Percentiles rank a stretch among this genome's conserved stretches.
Conservation (phyloP, 2,113 vertebrate species). For the Kryptolebias marmoratus region DNA sequence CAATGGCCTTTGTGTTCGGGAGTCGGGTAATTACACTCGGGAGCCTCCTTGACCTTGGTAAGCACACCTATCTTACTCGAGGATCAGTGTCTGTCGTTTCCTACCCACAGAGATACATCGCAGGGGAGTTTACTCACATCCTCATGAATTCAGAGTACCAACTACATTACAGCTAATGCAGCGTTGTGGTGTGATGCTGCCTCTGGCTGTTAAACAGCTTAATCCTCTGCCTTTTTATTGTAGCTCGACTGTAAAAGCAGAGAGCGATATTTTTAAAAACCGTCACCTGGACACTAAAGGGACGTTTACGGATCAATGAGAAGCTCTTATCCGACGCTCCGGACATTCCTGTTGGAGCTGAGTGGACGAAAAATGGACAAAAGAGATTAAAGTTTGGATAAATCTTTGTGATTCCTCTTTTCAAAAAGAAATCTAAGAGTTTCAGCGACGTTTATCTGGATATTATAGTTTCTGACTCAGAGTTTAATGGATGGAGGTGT, state of each 20-base stretch:
- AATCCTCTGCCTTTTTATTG: conserved; percentile 66
- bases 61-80: conserved; percentile 68
- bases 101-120: conserved; percentile 72
- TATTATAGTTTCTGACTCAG: no score
- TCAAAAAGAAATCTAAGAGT: conserved; percentile 7
- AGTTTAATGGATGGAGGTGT: no score
- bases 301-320: no score
- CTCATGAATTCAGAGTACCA: conserved; percentile 54
- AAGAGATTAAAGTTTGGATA: no score
- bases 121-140: conserved; percentile 69
- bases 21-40: conserved; percentile 76
- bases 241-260: conserved; percentile 56
- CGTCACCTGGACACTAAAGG: no score
- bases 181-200: conserved; percentile 43
- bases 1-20: conserved; percentile 81
- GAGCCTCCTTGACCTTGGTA: conserved; percentile 81
- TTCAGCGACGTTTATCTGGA: no score
- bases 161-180: conserved; percentile 43
- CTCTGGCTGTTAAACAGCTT: conserved; percentile 53
- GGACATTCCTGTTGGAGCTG: no score
- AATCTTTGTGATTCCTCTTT: conserved; percentile 51
- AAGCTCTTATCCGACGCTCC: no score
- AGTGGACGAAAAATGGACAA: no score
- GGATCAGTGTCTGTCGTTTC: conserved; percentile 76
- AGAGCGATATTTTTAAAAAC: not conserved